A percentile compares a stretch with the other conserved stretches of the same genome.
Conservation (phyloP, 2,113 vertebrate species). For the Mandrillus leucophaeus region DNA sequence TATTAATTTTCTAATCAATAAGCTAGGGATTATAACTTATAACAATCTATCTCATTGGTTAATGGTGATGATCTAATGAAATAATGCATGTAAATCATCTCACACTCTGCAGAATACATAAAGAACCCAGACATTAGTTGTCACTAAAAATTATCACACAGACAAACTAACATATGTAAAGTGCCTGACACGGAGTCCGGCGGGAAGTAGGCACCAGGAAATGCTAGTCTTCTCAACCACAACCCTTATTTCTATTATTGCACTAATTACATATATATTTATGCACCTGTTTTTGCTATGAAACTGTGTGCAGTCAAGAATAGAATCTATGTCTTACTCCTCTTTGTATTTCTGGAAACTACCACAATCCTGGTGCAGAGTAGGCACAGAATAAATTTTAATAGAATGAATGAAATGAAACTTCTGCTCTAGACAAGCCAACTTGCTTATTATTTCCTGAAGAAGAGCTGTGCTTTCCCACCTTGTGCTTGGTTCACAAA, state of each 20-base stretch:
- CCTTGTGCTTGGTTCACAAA: background rate
- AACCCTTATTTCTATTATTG: background rate
- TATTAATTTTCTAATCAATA: background rate
- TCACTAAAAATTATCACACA: background rate
- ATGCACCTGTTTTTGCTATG: background rate
- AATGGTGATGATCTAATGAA: background rate
- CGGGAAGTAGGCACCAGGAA: background rate
- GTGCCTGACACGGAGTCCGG: background rate
- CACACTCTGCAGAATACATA: background rate
- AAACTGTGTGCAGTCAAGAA: background rate
- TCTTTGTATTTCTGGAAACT: conserved; percentile 20
- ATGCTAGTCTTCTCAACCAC: background rate
- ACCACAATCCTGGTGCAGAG: background rate
- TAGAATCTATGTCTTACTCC: background rate
- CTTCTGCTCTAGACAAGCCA: background rate
- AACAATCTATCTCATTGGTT: background rate
- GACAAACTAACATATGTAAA: background rate
- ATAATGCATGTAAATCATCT: background rate
- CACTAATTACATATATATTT: background rate
- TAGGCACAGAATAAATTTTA: background rate
- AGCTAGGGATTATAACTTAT: background rate
- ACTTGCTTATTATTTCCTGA: background rate
- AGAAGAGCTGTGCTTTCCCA: background rate
- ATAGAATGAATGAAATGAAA: background rate
- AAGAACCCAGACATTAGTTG: background rate